Base-by-base conservation (phyloP, 2,888 invertebrate species). In the Cataglyphis altisquamis region DNA sequence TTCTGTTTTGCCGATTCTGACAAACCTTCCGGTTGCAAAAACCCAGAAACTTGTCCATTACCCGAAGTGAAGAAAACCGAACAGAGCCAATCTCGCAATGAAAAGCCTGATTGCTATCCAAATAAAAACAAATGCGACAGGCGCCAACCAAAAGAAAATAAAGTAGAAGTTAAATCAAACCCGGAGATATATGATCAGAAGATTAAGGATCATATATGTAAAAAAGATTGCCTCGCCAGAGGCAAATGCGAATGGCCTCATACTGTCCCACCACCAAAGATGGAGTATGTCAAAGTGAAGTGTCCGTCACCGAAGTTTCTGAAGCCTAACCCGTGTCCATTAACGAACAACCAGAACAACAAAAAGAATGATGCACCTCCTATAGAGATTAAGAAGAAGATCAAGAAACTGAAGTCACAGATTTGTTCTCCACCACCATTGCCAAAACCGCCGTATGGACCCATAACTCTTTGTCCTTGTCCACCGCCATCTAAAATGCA, bases 401-500 rank as follows among this genome's bases (percentile, higher is more conserved):
- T 12, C 3, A 29, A 29, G 29, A 29, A 29, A 29, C 18, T 0
- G 64, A 85, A 84, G 52, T 84, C 83, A 21, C 48, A 86, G 5
- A 5, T 82, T 0, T 90, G 90, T 15, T 0, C 45, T 0, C 90
- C 91, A 8, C 82, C 68, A 0, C 89, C 91, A 5, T 68, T 93
- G 62, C 93, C 93, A 0, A 91, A 92, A 81, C 91, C 93, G 36
- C 94, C 94, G 0, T 89, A 86, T 4, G 36, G 63, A 0, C 93
- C 93, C 0, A 86, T 92, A 0, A 60, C 87, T 21, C 90, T 94
- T 3, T 92, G 93, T 64, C 90, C 91, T 0, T 94, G 94, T 82
- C 85, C 90, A 39, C 92, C 94, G 10, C 93, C 94, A 0, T 88
- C 90, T 1, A 94, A 93, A 87, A 9, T 94, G 6, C 91, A 91